Evolutionary conservation across 2,113 vertebrate species (phyloP).

Genomic region (Leptosomus discolor): DNA sequence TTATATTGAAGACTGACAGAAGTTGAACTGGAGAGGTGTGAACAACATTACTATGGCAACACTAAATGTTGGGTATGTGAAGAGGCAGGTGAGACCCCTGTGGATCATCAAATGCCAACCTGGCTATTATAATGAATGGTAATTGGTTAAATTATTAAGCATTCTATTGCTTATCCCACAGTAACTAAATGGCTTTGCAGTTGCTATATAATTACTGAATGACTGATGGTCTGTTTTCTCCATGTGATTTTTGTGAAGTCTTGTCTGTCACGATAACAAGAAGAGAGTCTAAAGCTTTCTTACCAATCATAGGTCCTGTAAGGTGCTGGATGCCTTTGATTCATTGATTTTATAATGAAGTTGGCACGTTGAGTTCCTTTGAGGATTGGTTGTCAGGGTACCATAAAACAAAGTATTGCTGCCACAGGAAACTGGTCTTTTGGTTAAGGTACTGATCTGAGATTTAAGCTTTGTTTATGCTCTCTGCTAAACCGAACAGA

Average conservation of each 20-base stretch:
- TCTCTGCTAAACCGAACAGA: not conserved
- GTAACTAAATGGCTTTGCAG: conserved; percentile 72
- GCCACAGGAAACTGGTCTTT: not conserved
- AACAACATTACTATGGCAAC: conserved; percentile 45
- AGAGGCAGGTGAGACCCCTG: conserved; percentile 70
- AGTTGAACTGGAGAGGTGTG: conserved; percentile 61
- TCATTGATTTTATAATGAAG: not conserved
- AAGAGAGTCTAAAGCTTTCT: not conserved
- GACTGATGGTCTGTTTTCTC: conserved; percentile 70
- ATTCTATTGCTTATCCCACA: conserved; percentile 76
- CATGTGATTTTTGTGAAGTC: conserved; percentile 37
- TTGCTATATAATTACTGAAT: conserved; percentile 73
- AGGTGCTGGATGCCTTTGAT: not conserved
- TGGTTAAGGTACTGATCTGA: not conserved
- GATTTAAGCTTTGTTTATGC: not conserved
- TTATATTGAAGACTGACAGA: conserved; percentile 61
- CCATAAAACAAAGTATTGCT: not conserved
- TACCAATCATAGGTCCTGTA: not conserved
- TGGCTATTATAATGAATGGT: conserved; percentile 71
- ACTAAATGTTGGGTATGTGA: conserved; percentile 44
- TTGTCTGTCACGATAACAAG: conserved; percentile 49
- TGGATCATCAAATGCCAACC: conserved; percentile 74
- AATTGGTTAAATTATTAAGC: conserved; percentile 79
- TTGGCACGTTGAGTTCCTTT: not conserved
- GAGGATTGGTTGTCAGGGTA: not conserved